phyloP scores from a whole-genome alignment of 2,888 invertebrate species.

The Conus canariensis region DNA sequence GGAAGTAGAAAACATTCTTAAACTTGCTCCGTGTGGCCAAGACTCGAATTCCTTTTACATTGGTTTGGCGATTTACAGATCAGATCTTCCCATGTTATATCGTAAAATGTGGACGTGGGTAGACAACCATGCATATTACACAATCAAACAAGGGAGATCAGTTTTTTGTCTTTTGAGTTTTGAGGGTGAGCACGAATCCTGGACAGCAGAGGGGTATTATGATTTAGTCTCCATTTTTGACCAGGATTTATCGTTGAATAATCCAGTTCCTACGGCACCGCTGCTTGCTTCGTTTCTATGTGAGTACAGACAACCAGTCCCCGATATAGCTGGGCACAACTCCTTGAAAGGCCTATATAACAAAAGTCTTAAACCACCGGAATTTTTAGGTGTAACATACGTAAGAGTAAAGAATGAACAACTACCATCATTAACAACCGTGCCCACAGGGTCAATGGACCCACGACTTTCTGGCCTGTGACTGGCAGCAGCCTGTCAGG shows the following conservation, averaged over 20 bases:
- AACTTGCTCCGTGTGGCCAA: not conserved
- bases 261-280: too few relatives aligned
- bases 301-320: too few relatives aligned
- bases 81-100: not conserved
- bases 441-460: not conserved
- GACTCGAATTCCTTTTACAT: not conserved
- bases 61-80: not conserved
- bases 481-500: constrained; percentile 18
- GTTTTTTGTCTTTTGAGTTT: too few relatives aligned
- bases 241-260: too few relatives aligned
- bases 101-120: not conserved
- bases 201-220: too few relatives aligned
- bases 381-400: not conserved
- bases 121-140: not conserved
- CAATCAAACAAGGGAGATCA: not conserved
- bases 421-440: too few relatives aligned
- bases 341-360: not conserved
- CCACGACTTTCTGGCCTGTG: constrained; percentile 1
- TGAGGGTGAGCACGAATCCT: too few relatives aligned
- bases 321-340: not conserved
- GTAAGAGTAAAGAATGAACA: too few relatives aligned
- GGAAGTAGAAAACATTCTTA: not conserved
- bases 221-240: too few relatives aligned
- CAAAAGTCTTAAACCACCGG: not conserved
- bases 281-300: too few relatives aligned